Evolutionary conservation across 2,797 vertebrate genomes (phyloP), one percentile per base, ranked within the genome.

Genomic region (Odontamblyopus rebecca): DNA sequence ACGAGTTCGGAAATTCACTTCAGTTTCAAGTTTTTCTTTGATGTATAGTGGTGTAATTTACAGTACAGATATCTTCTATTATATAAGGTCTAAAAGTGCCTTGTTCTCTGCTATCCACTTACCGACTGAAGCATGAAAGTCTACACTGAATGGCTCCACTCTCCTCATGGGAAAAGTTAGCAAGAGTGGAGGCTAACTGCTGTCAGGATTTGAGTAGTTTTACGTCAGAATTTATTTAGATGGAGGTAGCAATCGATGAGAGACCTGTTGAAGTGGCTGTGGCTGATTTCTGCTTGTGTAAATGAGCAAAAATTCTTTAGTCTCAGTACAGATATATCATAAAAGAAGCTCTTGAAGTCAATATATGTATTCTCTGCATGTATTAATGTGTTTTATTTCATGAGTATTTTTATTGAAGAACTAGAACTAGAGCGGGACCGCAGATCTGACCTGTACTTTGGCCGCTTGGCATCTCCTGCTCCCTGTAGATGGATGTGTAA

Each of bases 21-120:
- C 38, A 57, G 27, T 41, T 74, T 64, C 18, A 62, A 16, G 16
- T n/a, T 72, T 82, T 27, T 19, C 73, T 75, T 69, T 57, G 4
- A 59, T 48, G 23, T 59, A 26, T 53, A 67, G 26, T 61, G 59
- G 29, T 27, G 68, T 50, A n/a, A 72, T 32, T 5, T n/a, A 38
- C 26, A 32, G 48, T 29, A 15, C 6, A 51, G 64, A 51, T 44
- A 19, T 60, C 5, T 56, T 57, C 16, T 50, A 44, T 64, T 64
- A 64, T 64, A 64, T 48, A 69, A 26, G 5, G 11, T 64, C 53
- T 15, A 9, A 11, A 59, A 59, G 57, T 13, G 19, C 54, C 56
- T 35, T 35, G 65, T 35, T 48, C 53, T 26, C 30, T 18, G 60
- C 44, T 12, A 70, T 53, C 41, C 51, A 29, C 68, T 59, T 41